These are phyloP conservation scores for Sturnira hondurensis DNA, from an alignment of 2,113 vertebrate species.

Conservation along the genomic window DNA sequence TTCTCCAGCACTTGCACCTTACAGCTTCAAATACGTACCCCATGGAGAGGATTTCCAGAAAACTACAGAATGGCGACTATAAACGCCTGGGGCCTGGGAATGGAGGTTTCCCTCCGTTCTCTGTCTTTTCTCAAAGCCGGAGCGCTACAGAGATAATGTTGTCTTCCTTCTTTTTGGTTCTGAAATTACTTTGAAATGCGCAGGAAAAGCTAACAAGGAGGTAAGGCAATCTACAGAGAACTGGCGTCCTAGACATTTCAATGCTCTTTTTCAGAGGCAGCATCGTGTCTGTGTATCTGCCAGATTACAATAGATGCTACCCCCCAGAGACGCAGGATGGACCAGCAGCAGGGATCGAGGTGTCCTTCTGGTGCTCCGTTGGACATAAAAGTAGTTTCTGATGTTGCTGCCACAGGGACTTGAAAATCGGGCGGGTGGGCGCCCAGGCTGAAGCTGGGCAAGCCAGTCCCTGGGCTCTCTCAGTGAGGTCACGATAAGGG, in stretches of 20 bases:
- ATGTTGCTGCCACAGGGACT: background rate
- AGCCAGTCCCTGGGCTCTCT: background rate
- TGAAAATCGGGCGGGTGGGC: background rate
- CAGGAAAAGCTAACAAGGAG: background rate
- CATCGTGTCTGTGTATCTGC: background rate
- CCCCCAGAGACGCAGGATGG: background rate
- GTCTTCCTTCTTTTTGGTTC: background rate
- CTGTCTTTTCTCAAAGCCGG: background rate
- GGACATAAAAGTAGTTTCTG: background rate
- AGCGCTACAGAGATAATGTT: background rate
- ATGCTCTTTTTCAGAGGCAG: background rate
- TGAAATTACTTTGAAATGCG: background rate
- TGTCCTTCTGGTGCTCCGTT: background rate
- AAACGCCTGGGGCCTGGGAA: background rate
- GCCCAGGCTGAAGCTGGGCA: background rate
- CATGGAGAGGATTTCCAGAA: background rate
- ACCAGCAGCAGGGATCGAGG: background rate
- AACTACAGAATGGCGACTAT: background rate
- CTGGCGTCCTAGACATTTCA: background rate
- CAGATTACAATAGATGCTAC: background rate
- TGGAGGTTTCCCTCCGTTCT: background rate
- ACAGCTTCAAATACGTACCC: background rate
- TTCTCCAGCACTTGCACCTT: slow-evolving; percentile 40
- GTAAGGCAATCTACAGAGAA: background rate
- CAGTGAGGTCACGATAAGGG: background rate